phyloP scores from a whole-genome alignment of 2,113 vertebrate species.

The Xiphophorus hellerii region DNA sequence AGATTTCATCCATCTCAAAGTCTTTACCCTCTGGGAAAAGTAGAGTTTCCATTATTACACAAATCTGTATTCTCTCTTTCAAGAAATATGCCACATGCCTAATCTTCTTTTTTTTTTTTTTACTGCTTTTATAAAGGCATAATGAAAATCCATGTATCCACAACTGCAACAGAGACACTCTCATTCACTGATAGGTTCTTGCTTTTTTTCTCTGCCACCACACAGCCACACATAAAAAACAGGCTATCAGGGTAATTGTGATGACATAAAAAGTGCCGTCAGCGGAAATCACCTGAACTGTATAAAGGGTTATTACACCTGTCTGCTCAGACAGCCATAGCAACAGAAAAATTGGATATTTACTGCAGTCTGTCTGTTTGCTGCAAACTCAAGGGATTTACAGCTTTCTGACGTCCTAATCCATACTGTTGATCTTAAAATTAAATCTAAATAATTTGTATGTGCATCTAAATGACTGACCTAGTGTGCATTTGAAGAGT shows the following conservation, averaged over 20 bases:
- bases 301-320: slow-evolving; percentile 34
- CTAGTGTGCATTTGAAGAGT: background rate
- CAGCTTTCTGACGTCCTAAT: background rate
- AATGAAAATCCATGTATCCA: background rate
- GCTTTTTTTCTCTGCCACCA: background rate
- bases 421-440: background rate
- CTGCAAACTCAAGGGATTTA: background rate
- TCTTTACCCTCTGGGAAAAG: no score
- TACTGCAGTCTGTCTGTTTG: background rate
- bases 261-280: slow-evolving; percentile 9
- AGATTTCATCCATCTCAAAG: no score
- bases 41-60: background rate
- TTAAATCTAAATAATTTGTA: background rate
- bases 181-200: background rate
- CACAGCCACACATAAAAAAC: background rate
- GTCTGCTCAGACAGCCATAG: slow-evolving; percentile 4
- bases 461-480: background rate
- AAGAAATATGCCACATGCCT: background rate
- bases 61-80: background rate
- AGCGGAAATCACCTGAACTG: slow-evolving; percentile 11
- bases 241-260: slow-evolving; percentile 37
- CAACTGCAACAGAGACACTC: background rate
- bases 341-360: slow-evolving; percentile 12
- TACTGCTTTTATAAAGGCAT: background rate
- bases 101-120: background rate